phyloP scores from a whole-genome alignment of 1,140 invertebrate species.

The Halesus radiatus region DNA sequence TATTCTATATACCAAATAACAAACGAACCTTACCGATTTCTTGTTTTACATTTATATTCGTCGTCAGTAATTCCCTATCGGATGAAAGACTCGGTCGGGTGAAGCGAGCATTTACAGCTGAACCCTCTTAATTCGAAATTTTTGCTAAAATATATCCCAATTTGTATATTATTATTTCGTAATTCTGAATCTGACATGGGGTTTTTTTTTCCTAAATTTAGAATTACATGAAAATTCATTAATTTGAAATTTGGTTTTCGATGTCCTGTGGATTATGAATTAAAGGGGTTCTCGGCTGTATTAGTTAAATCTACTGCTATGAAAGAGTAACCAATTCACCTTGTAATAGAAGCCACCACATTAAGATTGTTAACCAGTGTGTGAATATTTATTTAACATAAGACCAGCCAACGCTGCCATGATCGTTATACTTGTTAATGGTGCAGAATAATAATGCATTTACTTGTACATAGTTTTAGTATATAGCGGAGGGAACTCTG shows the following conservation, averaged over 20 bases:
- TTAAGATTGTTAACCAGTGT: not conserved
- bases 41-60: not conserved
- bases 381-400: not conserved
- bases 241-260: too few species aligned
- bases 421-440: not conserved
- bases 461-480: conserved; percentile 17
- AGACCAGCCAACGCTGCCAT: conserved; percentile 32
- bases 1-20: not conserved
- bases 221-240: too few species aligned
- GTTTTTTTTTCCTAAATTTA: too few species aligned
- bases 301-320: not conserved
- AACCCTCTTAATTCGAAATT: too few species aligned
- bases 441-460: conserved; percentile 20
- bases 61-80: not conserved
- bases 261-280: too few species aligned
- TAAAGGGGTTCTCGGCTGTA: too few species aligned
- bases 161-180: too few species aligned
- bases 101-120: too few species aligned
- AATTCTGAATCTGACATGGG: too few species aligned
- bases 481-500: not conserved
- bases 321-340: not conserved
- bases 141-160: too few species aligned
- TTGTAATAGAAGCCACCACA: not conserved
- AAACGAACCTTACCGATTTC: not conserved
- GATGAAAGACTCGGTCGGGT: not conserved